Conservation (phyloP, 2,888 invertebrate species). For the Mantis religiosa region DNA sequence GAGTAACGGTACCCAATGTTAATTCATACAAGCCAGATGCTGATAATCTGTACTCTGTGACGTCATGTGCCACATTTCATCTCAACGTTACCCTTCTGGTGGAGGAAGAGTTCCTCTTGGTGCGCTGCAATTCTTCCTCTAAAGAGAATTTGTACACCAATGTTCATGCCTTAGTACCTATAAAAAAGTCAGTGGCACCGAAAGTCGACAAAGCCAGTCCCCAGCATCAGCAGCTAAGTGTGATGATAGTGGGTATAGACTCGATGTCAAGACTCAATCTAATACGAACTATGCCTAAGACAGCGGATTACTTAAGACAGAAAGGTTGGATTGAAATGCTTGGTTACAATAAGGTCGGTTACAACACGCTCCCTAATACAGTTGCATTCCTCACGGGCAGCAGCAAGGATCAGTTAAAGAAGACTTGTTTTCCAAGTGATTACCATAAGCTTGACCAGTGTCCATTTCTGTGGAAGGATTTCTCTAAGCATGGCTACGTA, state of each 20-base stretch:
- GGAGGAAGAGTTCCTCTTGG: slow-evolving; percentile 5
- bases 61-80: neutral
- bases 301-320: slow-evolving; percentile 61
- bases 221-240: slow-evolving; percentile 35
- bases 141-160: slow-evolving; percentile 26
- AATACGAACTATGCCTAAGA: slow-evolving; percentile 69
- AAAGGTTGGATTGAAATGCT: slow-evolving; percentile 67
- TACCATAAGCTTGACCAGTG: slow-evolving; percentile 69
- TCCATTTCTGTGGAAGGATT: slow-evolving; percentile 73
- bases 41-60: neutral
- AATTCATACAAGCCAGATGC: neutral
- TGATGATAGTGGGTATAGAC: slow-evolving; percentile 79
- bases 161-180: slow-evolving; percentile 32
- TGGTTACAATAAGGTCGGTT: slow-evolving; percentile 70
- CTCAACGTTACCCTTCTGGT: neutral
- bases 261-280: slow-evolving; percentile 78
- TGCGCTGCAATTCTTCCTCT: neutral
- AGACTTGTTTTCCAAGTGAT: slow-evolving; percentile 58
- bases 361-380: slow-evolving; percentile 90
- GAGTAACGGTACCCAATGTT: neutral
- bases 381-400: slow-evolving; percentile 72
- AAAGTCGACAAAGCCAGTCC: neutral
- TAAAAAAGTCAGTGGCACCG: neutral
- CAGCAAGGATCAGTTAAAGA: slow-evolving; percentile 53
- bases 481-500: slow-evolving; percentile 46